Base-by-base conservation (phyloP, 2,888 invertebrate genomes). In the Thecocarcelia acutangulata region DNA sequence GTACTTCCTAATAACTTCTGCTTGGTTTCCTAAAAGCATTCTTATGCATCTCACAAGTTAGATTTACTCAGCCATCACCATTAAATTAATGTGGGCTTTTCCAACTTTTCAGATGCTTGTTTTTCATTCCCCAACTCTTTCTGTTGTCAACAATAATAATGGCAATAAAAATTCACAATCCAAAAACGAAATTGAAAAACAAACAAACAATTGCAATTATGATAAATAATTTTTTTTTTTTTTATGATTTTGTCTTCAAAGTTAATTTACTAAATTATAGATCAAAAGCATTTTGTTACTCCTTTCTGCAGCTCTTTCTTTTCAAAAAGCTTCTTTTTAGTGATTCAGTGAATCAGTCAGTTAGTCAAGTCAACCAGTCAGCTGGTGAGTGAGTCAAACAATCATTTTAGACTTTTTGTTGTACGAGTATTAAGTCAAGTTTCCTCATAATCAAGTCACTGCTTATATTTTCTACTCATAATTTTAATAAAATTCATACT, bases 201-300 rank as follows among this genome's bases (percentile, higher is more conserved):
- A 28, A 61, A 58, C 40, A 50, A 52, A 75, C 61, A 68, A 68
- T 48, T 58, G 56, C 76, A 73, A 77, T 76, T 73, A 73, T 73
- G 73, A 50, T 63, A 77, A 77, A 75, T 64, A 80, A 76, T 64
- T 17, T 52, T 33, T 58, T 74, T 64, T 17, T 52, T 33, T 58
- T 74, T 56, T 59, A 78, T 75, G 74, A 70, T 48, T 77, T 76
- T 73, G 56, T 78, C 70, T 81, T 75, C 82, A 75, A 82, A 82
- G 82, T 78, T 70, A 82, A 82, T 82, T 78, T 82, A 59, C 78
- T 78, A 78, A 82, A 82, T 82, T 82, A 78, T 75, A 82, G 78
- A 82, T 82, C 82, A 74, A 82, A 82, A 82, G 82, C 74, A 74
- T 66, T 69, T 24, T 46, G 19, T 69, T 61, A 17, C 33, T 76